A percentile compares a stretch with the other conserved stretches of the same genome.
phyloP scores from a whole-genome alignment of 2,113 vertebrate species.

The Serinus canaria region DNA sequence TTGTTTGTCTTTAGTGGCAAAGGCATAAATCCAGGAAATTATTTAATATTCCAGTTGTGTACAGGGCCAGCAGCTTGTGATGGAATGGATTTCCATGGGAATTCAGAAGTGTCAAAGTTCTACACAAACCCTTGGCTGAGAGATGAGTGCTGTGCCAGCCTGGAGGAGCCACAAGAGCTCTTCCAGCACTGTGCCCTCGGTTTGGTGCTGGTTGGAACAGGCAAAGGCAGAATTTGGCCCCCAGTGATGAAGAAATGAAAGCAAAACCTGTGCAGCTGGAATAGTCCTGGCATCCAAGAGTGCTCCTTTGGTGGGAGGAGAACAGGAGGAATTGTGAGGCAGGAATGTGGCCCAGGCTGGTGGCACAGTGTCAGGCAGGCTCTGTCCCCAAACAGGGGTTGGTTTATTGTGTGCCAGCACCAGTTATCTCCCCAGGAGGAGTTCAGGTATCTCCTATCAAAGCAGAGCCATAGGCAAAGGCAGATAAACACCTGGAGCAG shows the following conservation, averaged over 20 bases:
- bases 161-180: neutral
- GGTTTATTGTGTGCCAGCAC: neutral
- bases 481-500: neutral
- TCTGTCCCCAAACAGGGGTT: neutral
- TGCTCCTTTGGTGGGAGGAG: neutral
- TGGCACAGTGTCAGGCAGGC: neutral
- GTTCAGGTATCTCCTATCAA: neutral
- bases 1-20: neutral
- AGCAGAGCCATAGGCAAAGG: neutral
- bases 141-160: neutral
- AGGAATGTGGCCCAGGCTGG: neutral
- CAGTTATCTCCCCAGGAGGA: neutral
- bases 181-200: neutral
- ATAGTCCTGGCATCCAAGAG: fast-evolving
- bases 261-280: neutral
- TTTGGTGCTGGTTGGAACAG: neutral
- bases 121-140: neutral
- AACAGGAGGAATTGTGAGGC: neutral
- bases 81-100: neutral
- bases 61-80: fast-evolving
- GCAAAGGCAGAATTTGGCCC: neutral
- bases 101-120: neutral
- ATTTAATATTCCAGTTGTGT: neutral
- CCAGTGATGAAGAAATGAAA: neutral
- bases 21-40: neutral